phyloP scores from a whole-genome alignment of 2,888 invertebrate species.

The Pollenia amentaria region DNA sequence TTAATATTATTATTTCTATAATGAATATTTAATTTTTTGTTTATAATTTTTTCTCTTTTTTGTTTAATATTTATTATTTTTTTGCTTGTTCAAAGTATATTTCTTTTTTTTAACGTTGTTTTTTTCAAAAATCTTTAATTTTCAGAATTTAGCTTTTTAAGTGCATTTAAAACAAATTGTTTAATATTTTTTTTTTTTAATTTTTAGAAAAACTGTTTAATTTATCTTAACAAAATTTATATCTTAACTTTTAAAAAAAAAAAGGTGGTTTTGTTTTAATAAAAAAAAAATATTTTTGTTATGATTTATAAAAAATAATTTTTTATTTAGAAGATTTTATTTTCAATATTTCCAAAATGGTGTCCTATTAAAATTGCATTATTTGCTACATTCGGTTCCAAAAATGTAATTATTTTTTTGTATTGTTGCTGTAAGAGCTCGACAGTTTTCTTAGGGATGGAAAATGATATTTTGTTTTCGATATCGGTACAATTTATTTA shows the following conservation, averaged over 20 bases:
- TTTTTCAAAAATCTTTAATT: conserved; percentile 51
- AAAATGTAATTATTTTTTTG: too few species aligned
- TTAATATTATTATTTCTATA: conserved; percentile 39
- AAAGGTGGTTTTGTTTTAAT: conserved; percentile 33
- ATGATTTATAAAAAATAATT: background rate
- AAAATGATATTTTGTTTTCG: too few species aligned
- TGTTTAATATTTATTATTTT: conserved; percentile 48
- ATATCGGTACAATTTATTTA: too few species aligned
- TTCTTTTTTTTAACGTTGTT: conserved; percentile 32
- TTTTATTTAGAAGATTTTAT: background rate
- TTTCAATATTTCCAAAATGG: background rate
- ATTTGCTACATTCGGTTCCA: too few species aligned
- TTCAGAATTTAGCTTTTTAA: conserved; percentile 45
- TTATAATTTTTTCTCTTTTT: conserved; percentile 21
- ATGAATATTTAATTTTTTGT: conserved; percentile 45
- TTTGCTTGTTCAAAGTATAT: conserved; percentile 39
- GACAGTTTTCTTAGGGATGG: too few species aligned
- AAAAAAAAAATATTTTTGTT: conserved; percentile 51
- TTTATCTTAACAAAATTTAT: conserved; percentile 46
- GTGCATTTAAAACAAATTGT: conserved; percentile 44
- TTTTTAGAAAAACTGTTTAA: conserved; percentile 56
- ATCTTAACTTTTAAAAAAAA: conserved; percentile 29
- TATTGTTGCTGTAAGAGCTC: too few species aligned
- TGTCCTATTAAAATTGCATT: too few species aligned
- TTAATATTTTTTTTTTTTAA: conserved; percentile 24